Conservation (phyloP, 2,888 invertebrate genomes). For the Sminthurinus aureus region DNA sequence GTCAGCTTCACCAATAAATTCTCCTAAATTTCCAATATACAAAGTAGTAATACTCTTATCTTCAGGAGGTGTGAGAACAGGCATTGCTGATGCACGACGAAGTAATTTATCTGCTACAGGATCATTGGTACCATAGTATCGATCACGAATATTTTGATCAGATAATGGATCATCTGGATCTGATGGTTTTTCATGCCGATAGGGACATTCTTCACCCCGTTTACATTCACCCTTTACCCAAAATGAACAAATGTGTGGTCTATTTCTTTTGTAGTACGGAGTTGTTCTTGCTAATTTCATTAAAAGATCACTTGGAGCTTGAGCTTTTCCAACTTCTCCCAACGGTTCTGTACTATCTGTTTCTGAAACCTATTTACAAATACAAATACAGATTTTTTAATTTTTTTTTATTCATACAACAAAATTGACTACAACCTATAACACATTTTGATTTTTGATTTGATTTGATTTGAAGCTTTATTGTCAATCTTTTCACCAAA, state of each 20-base stretch:
- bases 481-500: too few relatives aligned
- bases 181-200: constrained; percentile 94
- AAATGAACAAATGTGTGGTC: constrained; percentile 96
- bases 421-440: not conserved
- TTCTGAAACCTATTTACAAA: constrained; percentile 33
- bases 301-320: constrained; percentile 81
- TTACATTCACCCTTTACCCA: constrained; percentile 99
- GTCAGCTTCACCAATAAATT: constrained; percentile 86
- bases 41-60: constrained; percentile 95
- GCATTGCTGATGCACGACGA: constrained; percentile 90
- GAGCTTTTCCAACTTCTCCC: constrained; percentile 67
- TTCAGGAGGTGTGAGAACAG: constrained; percentile 93
- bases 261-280: constrained; percentile 93
- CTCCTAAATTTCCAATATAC: constrained; percentile 95
- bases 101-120: constrained; percentile 95
- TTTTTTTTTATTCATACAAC: not conserved
- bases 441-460: too few relatives aligned
- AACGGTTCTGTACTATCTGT: constrained; percentile 49
- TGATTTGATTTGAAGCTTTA: too few relatives aligned
- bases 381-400: not conserved
- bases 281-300: constrained; percentile 88
- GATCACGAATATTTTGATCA: constrained; percentile 93
- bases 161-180: constrained; percentile 97
- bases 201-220: constrained; percentile 95
- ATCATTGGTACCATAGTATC: constrained; percentile 93